These are phyloP conservation scores for Trachymyrmex septentrionalis DNA, from an alignment of 1,140 invertebrate genomes.

Conservation along the genomic window DNA sequence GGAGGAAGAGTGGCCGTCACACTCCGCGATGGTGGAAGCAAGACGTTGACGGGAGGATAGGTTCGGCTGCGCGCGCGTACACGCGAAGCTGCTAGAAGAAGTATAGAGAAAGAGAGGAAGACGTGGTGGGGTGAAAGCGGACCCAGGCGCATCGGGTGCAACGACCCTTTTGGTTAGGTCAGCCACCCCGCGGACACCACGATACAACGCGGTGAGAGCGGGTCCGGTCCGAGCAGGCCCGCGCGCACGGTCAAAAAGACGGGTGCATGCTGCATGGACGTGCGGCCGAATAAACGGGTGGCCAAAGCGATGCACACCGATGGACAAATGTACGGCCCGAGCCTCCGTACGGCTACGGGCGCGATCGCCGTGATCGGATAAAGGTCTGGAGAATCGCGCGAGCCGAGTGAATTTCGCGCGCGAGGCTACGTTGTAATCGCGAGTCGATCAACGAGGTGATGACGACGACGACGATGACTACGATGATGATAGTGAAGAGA, in stretches of 20 bases:
- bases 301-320: conserved; percentile 68
- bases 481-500: background rate
- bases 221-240: conserved; percentile 68
- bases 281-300: conserved; percentile 64
- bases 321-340: conserved; percentile 66
- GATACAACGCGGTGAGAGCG: conserved; percentile 56
- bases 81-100: conserved; percentile 79
- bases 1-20: conserved; percentile 51
- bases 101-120: conserved; percentile 71
- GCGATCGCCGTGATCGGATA: conserved; percentile 59
- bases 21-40: conserved; percentile 50
- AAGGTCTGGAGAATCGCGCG: conserved; percentile 68
- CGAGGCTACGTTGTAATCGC: background rate
- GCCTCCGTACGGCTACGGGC: conserved; percentile 8
- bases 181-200: conserved; percentile 83
- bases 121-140: conserved; percentile 81
- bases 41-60: conserved; percentile 63
- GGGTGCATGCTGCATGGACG: conserved; percentile 31
- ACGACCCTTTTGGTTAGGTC: conserved; percentile 85
- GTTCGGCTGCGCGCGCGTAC: conserved; percentile 63
- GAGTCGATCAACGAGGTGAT: background rate
- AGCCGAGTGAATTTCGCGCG: conserved; percentile 48
- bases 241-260: conserved; percentile 38
- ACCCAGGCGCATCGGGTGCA: conserved; percentile 82
- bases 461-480: background rate